Conservation (phyloP, 2,797 vertebrate species). For the Tenualosa thibaudeaui region DNA sequence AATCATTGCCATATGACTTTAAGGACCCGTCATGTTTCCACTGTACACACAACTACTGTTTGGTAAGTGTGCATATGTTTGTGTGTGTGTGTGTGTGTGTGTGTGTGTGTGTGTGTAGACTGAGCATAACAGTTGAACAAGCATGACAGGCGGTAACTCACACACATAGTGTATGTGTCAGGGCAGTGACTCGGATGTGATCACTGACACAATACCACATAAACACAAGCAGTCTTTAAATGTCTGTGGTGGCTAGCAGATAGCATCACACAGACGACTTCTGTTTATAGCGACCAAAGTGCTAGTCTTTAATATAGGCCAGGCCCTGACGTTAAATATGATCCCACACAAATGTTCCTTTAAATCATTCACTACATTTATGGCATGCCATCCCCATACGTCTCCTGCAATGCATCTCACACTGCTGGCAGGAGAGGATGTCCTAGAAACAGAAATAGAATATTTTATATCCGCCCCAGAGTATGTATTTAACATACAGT, state of each 20-base stretch:
- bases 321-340: slow-evolving; percentile 4
- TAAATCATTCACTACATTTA: slow-evolving; percentile 17
- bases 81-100: neutral
- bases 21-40: neutral
- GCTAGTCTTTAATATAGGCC: neutral
- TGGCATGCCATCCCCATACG: neutral
- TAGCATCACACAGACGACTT: slow-evolving; percentile 1
- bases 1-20: slow-evolving; percentile 41
- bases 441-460: neutral
- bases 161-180: neutral
- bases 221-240: neutral
- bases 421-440: neutral
- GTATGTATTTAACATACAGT: neutral
- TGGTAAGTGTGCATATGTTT: neutral
- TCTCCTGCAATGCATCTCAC: neutral
- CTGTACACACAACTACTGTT: neutral
- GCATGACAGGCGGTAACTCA: slow-evolving; percentile 8
- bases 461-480: neutral
- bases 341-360: neutral
- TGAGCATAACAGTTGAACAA: slow-evolving; percentile 28
- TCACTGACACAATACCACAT: neutral
- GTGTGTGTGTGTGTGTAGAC: neutral
- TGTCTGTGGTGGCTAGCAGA: slow-evolving; percentile 12
- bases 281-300: neutral
- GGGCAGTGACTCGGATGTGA: neutral